Conservation (phyloP, 92 coral and sea anemone species). For the Epizoanthus ramosus region DNA sequence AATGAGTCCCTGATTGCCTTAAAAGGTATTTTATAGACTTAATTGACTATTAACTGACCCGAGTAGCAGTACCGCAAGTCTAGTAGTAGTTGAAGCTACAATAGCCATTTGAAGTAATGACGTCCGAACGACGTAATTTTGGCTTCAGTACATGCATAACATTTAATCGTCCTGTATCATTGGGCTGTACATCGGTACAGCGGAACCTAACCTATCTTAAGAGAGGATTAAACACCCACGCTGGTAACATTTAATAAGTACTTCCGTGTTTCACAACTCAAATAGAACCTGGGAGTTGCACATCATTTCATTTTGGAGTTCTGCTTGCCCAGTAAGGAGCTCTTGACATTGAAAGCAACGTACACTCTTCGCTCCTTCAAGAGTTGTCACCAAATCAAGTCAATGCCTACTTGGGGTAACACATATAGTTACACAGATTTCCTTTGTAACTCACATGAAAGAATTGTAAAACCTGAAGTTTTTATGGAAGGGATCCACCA, state of each 20-base stretch:
- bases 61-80: slow-evolving; percentile 3
- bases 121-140: slow-evolving; percentile 25
- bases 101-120: not conserved
- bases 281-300: not conserved
- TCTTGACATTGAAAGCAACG: not conserved
- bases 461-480: slow-evolving; percentile 1
- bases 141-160: slow-evolving; percentile 2
- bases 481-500: slow-evolving; percentile 6
- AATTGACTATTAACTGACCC: slow-evolving; percentile 2
- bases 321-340: not conserved
- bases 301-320: not conserved
- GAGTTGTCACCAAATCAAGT: not conserved
- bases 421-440: not conserved
- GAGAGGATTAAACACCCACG: not conserved
- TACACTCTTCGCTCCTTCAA: not conserved
- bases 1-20: slow-evolving; percentile 9
- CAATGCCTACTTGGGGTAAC: slow-evolving; percentile 21
- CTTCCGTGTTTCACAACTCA: slow-evolving; percentile 27
- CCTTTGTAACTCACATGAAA: not conserved
- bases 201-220: slow-evolving; percentile 10
- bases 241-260: slow-evolving; percentile 10
- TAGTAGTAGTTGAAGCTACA: not conserved
- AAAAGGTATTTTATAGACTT: slow-evolving; percentile 6
- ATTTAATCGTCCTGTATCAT: not conserved
- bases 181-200: not conserved